These are phyloP conservation scores for Lypha dubia DNA, from an alignment of 2,888 invertebrate genomes.

Conservation along the genomic window DNA sequence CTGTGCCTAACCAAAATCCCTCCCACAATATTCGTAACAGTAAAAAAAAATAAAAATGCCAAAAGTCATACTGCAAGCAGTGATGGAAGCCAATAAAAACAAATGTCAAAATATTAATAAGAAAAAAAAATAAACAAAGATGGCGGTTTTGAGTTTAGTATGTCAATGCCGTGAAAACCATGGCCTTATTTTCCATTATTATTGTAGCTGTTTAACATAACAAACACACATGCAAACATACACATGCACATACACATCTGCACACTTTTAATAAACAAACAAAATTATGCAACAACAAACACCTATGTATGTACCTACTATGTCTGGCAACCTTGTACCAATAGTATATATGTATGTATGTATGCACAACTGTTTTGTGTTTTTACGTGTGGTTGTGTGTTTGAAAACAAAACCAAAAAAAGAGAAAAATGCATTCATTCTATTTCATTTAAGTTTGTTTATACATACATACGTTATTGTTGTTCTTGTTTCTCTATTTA, in stretches of 20 bases:
- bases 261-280: constrained; percentile 9
- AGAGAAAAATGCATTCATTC: constrained; percentile 66
- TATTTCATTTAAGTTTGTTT: constrained; percentile 59
- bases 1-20: neutral
- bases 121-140: constrained; percentile 45
- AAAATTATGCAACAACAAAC: constrained; percentile 41
- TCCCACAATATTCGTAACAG: neutral
- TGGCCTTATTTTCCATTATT: constrained; percentile 66
- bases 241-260: neutral
- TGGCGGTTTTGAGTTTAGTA: constrained; percentile 63
- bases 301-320: constrained; percentile 4
- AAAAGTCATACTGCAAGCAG: constrained; percentile 38
- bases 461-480: constrained; percentile 45
- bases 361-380: constrained; percentile 22
- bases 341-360: neutral
- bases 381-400: constrained; percentile 14
- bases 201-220: constrained; percentile 28
- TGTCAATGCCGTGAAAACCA: constrained; percentile 68
- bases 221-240: constrained; percentile 15
- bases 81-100: constrained; percentile 66
- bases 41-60: constrained; percentile 22
- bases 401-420: constrained; percentile 47
- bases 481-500: constrained; percentile 65
- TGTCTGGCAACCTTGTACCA: constrained; percentile 14
- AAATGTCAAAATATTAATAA: constrained; percentile 55